Evolutionary conservation across 2,888 invertebrate genomes (phyloP).

Genomic region (Hyalella azteca): DNA sequence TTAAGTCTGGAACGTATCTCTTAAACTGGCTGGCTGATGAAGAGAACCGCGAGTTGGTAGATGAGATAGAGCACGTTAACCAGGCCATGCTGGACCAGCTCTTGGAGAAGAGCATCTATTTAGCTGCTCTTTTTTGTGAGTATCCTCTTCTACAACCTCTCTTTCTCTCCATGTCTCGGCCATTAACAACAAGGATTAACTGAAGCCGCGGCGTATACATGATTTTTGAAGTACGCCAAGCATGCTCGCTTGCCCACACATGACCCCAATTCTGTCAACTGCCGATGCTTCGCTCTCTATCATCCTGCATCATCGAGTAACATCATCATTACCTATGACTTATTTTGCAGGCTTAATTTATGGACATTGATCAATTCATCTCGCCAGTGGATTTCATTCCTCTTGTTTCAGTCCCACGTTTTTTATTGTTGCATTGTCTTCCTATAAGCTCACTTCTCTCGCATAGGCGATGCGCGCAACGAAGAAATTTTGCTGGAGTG

Average conservation of each 20-base stretch:
- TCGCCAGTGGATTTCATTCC: background rate
- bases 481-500: slow-evolving; percentile 90
- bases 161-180: too few species aligned
- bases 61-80: slow-evolving; percentile 62
- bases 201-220: background rate
- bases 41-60: slow-evolving; percentile 62
- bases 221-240: slow-evolving; percentile 16
- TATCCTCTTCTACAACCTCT: background rate
- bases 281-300: background rate
- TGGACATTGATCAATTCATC: background rate
- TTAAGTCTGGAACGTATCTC: slow-evolving; percentile 61
- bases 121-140: slow-evolving; percentile 62
- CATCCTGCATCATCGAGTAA: background rate
- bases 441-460: background rate
- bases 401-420: background rate
- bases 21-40: slow-evolving; percentile 62
- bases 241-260: slow-evolving; percentile 5
- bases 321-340: background rate
- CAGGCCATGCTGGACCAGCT: slow-evolving; percentile 61
- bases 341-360: slow-evolving; percentile 1
- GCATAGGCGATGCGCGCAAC: slow-evolving; percentile 82
- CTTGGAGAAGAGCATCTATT: slow-evolving; percentile 61
- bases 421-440: background rate
- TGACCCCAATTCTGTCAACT: background rate
- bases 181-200: too few species aligned